Base-by-base conservation (phyloP, 2,797 vertebrate genomes). In the Gymnothorax reevesii region DNA sequence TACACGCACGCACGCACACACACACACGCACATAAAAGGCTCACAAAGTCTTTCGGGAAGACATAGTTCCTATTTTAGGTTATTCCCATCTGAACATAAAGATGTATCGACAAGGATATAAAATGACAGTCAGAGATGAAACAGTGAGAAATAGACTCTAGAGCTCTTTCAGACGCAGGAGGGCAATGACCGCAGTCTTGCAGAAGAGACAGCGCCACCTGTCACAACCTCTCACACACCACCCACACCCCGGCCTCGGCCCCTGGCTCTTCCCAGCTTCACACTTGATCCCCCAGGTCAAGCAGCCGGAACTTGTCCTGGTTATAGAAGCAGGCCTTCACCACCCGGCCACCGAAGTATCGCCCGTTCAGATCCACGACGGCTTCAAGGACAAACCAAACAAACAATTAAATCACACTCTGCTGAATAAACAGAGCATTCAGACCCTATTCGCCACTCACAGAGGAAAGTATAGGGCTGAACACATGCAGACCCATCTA, bases 311-410 rank as follows among this genome's bases (percentile, higher is more conserved):
- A 99, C 94, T 97, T 98, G 95, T 99, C 99, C 94, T 97, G 96
- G 93, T 98, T 99, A 95, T 99, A 99, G 96, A 99, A 99, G 93
- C 97, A 98, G 89, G 98, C 99, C 92, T 98, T 99, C 89, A 99
- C 99, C 22, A 99, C 97, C 84, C 98, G 95, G 82, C 98, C 99
- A 66, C 98, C 99, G 4, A 99, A 99, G 91, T 99, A 99, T 85
- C 98, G 96, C 80, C 98, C 98, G 0, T 99, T 99, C 87, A 99
- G 96, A 95, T 99, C 99, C 90, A 99, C 99, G 88, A 99, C 99
- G 84, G 99, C 99, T 99, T 93, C 95, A 95, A 82, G 83, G 22
- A 89, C 73, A 10, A 42, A 75, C 33, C 7, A 33, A 62, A 75
- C 2, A 69, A 69, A 1, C 22, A 25, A 25, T 69, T 69, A 20